Evolutionary conservation across 2,888 invertebrate genomes (phyloP).

Genomic region (Eueremaeus valkanovi): DNA sequence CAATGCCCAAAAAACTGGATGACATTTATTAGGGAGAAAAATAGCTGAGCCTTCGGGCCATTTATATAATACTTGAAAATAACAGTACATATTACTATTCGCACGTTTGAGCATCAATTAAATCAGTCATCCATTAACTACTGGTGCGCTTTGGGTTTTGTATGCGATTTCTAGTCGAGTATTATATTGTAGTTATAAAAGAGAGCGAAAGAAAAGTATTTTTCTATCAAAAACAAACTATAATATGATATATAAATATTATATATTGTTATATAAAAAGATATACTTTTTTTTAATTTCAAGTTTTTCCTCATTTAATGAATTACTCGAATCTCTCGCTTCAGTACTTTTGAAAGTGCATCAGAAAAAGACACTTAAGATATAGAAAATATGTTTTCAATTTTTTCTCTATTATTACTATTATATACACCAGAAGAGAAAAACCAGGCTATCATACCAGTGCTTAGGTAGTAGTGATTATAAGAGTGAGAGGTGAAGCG

Average conservation of each 20-base stretch:
- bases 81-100: not conserved
- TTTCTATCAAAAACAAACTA: not conserved
- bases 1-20: not conserved
- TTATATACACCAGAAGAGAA: not conserved
- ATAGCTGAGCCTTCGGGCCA: not conserved
- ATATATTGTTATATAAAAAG: not conserved
- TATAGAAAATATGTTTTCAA: not conserved
- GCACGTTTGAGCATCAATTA: constrained; percentile 26
- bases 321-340: constrained; percentile 7
- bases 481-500: constrained; percentile 4
- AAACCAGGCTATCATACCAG: not conserved
- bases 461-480: not conserved
- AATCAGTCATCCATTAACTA: constrained; percentile 22
- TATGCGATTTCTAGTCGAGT: not conserved
- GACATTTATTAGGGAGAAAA: not conserved
- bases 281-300: not conserved
- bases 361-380: not conserved
- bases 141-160: not conserved
- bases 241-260: not conserved
- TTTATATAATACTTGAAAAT: not conserved
- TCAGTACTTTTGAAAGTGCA: constrained; percentile 26
- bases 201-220: not conserved
- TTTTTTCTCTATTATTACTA: not conserved
- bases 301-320: not conserved
- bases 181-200: too few species aligned